Conservation (phyloP, 2,113 vertebrate species). For the Dolichallabes microphthalmus region DNA sequence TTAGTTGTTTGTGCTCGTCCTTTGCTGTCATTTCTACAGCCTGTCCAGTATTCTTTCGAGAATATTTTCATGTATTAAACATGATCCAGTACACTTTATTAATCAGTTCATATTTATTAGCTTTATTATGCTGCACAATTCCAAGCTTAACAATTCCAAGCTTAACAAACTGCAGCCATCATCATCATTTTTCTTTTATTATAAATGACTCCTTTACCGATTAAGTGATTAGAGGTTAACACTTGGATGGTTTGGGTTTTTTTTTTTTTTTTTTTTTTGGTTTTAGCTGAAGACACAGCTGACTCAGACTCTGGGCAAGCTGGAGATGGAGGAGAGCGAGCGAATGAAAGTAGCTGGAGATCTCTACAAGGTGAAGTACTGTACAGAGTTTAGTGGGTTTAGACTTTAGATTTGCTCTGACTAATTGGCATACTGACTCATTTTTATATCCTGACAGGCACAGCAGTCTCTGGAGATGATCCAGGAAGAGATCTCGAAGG, state of each 20-base stretch:
- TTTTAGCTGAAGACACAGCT: conserved; percentile 91
- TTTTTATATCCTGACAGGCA: conserved; percentile 70
- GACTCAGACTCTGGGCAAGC: conserved; percentile 82
- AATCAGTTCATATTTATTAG: neutral
- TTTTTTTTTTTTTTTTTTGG: neutral
- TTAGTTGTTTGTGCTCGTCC: neutral
- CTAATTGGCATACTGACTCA: neutral
- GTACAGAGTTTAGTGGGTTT: neutral
- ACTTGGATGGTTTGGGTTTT: neutral
- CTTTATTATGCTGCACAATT: neutral
- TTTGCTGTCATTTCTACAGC: neutral
- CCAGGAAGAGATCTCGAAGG: conserved; percentile 87
- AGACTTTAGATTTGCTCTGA: neutral
- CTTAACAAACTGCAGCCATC: neutral
- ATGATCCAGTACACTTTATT: neutral
- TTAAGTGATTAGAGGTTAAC: neutral
- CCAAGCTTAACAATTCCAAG: neutral
- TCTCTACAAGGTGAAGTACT: conserved; percentile 85
- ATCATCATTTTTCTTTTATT: neutral
- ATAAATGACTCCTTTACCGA: neutral
- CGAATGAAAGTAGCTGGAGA: conserved; percentile 86
- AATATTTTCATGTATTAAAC: neutral
- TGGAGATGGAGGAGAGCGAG: conserved; percentile 84
- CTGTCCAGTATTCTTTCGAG: neutral
- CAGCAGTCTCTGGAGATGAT: conserved; percentile 91